A percentile compares a stretch with the other conserved stretches of the same genome.
These are phyloP conservation scores for Alcedo quadribrachys DNA, from an alignment of 2,797 vertebrate species.

Conservation along the genomic window DNA sequence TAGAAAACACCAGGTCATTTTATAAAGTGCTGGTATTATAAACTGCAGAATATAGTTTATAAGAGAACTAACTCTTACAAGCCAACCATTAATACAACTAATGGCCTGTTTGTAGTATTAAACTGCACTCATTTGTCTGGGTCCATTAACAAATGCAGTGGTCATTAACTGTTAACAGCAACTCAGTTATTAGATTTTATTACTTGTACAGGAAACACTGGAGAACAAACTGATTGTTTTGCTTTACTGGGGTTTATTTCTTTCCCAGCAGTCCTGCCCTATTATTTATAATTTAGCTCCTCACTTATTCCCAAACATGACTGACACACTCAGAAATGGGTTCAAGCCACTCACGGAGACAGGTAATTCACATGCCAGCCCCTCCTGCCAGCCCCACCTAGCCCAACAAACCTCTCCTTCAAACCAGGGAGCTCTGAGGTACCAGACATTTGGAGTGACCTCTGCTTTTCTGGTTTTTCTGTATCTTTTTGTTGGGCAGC, in stretches of 20 bases:
- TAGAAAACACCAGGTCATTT: constrained; percentile 37
- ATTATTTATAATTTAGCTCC: constrained; percentile 51
- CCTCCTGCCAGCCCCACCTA: neutral
- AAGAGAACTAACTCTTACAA: constrained; percentile 61
- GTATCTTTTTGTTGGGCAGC: neutral
- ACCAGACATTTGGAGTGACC: neutral
- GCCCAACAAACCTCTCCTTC: neutral
- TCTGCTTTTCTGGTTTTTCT: neutral
- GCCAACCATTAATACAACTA: constrained; percentile 60
- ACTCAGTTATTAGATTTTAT: constrained; percentile 67
- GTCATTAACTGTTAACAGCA: constrained; percentile 69
- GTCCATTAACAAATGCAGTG: constrained; percentile 66
- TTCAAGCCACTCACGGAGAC: neutral
- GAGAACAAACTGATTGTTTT: constrained; percentile 55
- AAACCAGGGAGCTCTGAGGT: neutral
- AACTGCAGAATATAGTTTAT: constrained; percentile 61
- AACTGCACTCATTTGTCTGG: constrained; percentile 65
- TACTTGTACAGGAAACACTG: constrained; percentile 52
- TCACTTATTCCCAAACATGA: constrained; percentile 4
- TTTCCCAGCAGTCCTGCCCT: constrained; percentile 42
- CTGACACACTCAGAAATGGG: neutral
- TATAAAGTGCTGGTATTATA: constrained; percentile 60
- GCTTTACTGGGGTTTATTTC: constrained; percentile 43
- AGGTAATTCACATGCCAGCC: neutral
- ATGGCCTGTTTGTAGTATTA: constrained; percentile 58